phyloP scores from a whole-genome alignment of 2,888 invertebrate species.

The Agrochola lychnidis region DNA sequence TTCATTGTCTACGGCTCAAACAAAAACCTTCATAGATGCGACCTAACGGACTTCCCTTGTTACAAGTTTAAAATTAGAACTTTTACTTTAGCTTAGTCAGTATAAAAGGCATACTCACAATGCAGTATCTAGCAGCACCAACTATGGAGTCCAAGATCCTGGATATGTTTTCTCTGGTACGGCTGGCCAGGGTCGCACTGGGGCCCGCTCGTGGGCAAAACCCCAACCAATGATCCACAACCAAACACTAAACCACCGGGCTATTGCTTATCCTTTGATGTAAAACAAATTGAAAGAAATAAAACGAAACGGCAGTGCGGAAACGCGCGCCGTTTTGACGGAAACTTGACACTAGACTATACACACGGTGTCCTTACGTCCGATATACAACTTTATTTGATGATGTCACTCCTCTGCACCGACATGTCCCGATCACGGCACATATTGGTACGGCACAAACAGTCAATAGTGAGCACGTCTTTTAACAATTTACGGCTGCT shows the following conservation, averaged over 20 bases:
- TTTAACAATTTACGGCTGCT: constrained; percentile 95
- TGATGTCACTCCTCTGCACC: constrained; percentile 83
- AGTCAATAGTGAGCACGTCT: constrained; percentile 70
- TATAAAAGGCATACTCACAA: constrained; percentile 82
- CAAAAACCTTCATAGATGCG: constrained; percentile 58
- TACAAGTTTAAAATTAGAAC: constrained; percentile 35
- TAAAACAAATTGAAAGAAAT: constrained; percentile 89
- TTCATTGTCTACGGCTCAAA: constrained; percentile 59
- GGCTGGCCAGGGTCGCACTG: constrained; percentile 87
- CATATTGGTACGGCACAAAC: constrained; percentile 89
- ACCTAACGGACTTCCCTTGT: constrained; percentile 59
- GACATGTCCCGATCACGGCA: constrained; percentile 95
- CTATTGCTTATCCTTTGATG: constrained; percentile 89
- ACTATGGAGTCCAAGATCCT: constrained; percentile 90
- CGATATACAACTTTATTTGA: constrained; percentile 80
- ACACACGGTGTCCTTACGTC: constrained; percentile 67
- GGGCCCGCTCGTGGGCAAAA: constrained; percentile 80
- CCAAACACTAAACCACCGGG: constrained; percentile 78
- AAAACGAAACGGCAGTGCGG: constrained; percentile 87
- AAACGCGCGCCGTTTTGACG: constrained; percentile 87
- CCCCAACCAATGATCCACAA: constrained; percentile 80
- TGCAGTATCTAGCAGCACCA: constrained; percentile 89
- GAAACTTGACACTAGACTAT: constrained; percentile 77
- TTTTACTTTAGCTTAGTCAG: constrained; percentile 19
- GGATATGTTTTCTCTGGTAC: constrained; percentile 86